Evolutionary conservation across 1,140 invertebrate genomes (phyloP).

Genomic region (Pomacea maculata): DNA sequence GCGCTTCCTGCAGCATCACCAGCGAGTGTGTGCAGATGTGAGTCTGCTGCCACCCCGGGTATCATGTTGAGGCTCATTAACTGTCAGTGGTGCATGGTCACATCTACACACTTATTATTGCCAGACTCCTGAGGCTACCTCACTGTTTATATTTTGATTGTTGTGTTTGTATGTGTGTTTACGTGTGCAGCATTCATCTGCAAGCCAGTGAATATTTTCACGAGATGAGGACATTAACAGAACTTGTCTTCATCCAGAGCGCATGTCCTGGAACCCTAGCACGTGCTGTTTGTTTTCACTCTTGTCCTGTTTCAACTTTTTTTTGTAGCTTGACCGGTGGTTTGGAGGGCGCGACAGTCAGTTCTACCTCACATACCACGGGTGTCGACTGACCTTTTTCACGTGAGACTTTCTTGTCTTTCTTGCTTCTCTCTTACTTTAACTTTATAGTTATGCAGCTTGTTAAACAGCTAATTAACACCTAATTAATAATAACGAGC

Average conservation of each 20-base stretch:
- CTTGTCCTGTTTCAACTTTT: neutral
- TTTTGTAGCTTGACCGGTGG: conserved; percentile 12
- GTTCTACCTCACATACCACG: conserved; percentile 10
- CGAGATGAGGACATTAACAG: no score
- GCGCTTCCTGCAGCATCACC: neutral
- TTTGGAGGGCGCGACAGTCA: conserved; percentile 3
- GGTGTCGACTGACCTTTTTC: conserved; percentile 4
- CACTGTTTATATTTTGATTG: neutral
- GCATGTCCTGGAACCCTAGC: no score
- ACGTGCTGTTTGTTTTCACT: neutral
- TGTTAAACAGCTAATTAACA: neutral
- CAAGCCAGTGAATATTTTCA: neutral
- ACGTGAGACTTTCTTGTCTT: neutral
- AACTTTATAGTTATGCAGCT: neutral
- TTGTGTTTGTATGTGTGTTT: neutral
- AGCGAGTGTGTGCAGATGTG: conserved; percentile 10
- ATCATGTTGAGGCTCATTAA: no score
- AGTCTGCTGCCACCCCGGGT: neutral
- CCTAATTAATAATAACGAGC: no score
- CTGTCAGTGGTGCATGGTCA: no score
- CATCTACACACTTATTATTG: no score
- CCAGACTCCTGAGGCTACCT: no score
- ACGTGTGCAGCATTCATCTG: neutral
- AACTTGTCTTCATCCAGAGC: no score
- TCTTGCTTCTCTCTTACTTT: neutral